Evolutionary conservation across 2,113 vertebrate genomes (phyloP).

Genomic region (Lampris incognitus): DNA sequence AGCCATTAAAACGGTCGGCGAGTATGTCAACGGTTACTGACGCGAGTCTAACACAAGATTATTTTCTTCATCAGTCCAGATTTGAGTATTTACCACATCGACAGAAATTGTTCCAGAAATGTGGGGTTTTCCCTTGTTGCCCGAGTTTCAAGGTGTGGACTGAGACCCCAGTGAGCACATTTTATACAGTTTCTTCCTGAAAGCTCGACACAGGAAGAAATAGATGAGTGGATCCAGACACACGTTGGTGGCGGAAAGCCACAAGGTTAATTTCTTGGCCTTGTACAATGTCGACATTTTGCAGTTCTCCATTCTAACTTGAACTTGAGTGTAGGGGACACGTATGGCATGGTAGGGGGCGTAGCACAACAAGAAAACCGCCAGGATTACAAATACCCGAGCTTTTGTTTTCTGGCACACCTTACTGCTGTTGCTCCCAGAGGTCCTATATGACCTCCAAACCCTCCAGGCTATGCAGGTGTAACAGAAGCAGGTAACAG

Average conservation of each 20-base stretch:
- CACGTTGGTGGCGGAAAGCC: slow-evolving; percentile 84
- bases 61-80: too few relatives aligned
- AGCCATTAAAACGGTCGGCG: too few relatives aligned
- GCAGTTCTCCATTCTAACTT: slow-evolving; percentile 57
- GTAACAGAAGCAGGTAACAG: slow-evolving; percentile 85
- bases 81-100: too few relatives aligned
- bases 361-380: slow-evolving; percentile 88
- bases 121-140: too few relatives aligned
- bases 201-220: slow-evolving; percentile 86
- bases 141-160: too few relatives aligned
- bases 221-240: slow-evolving; percentile 91
- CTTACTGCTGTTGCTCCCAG: slow-evolving; percentile 76
- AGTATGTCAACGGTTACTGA: too few relatives aligned
- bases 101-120: too few relatives aligned
- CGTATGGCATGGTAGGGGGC: slow-evolving; percentile 85
- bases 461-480: slow-evolving; percentile 86
- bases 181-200: slow-evolving; percentile 74
- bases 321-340: slow-evolving; percentile 83
- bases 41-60: too few relatives aligned
- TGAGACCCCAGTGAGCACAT: too few relatives aligned
- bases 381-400: slow-evolving; percentile 87
- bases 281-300: slow-evolving; percentile 47
- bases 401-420: slow-evolving; percentile 78
- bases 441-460: slow-evolving; percentile 82
- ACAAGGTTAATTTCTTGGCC: slow-evolving; percentile 83